Conservation (phyloP, 2,797 vertebrate genomes). For the Silurus lanzhouensis region DNA sequence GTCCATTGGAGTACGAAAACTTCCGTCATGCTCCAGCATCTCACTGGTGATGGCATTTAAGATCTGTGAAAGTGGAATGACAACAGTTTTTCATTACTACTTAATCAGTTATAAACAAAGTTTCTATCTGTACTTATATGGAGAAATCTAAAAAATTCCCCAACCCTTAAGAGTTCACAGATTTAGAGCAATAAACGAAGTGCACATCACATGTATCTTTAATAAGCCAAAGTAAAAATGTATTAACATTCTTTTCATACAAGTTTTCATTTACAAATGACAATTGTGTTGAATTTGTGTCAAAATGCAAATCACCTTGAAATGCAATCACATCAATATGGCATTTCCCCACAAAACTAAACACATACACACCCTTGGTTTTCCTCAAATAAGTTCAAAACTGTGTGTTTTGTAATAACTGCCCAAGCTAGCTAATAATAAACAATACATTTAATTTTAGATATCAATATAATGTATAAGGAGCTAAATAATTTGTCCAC, state of each 20-base stretch:
- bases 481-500: background rate
- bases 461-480: background rate
- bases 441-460: background rate
- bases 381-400: background rate
- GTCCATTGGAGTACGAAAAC: slow-evolving; percentile 85
- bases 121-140: background rate
- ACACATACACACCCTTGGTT: background rate
- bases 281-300: background rate
- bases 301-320: background rate
- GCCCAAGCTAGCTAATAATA: background rate
- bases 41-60: slow-evolving; percentile 89
- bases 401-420: background rate
- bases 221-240: background rate
- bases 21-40: slow-evolving; percentile 82
- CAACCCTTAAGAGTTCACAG: background rate
- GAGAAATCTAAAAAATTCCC: background rate
- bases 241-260: background rate
- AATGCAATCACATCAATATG: background rate
- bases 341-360: background rate
- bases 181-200: background rate
- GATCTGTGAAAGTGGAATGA: slow-evolving; percentile 73
- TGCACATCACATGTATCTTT: background rate
- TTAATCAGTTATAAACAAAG: background rate
- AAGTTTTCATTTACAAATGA: background rate
- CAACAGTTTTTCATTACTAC: background rate